phyloP scores from a whole-genome alignment of 2,113 vertebrate genomes.

The Ptilonorhynchus violaceus region DNA sequence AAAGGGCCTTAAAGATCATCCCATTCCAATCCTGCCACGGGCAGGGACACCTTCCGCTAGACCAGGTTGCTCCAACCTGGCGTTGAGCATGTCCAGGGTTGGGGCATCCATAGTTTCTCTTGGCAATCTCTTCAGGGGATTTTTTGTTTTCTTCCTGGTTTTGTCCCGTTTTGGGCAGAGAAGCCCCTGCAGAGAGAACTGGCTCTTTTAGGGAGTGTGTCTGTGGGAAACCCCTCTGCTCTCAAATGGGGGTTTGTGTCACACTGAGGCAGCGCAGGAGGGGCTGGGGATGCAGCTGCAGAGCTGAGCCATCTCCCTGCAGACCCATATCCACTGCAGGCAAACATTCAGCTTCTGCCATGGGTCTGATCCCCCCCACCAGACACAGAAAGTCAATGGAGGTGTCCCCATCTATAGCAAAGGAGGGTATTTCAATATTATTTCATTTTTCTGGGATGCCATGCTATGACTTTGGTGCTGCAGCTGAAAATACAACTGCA shows the following conservation, averaged over 20 bases:
- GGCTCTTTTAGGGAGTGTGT: too few relatives aligned
- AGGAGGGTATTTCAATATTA: not conserved
- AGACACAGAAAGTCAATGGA: not conserved
- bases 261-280: not conserved
- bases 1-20: not conserved
- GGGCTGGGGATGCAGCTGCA: accelerated
- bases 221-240: not conserved
- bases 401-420: not conserved
- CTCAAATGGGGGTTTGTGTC: not conserved
- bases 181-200: not conserved
- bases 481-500: not conserved
- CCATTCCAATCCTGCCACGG: not conserved
- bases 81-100: not conserved
- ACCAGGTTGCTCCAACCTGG: not conserved
- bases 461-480: not conserved
- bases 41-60: not conserved
- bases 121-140: not conserved
- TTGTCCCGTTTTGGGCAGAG: not conserved
- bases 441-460: not conserved
- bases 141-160: not conserved
- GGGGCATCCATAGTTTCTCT: not conserved
- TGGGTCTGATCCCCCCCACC: accelerated
- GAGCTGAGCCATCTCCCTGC: accelerated
- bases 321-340: not conserved
- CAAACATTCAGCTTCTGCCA: not conserved